A percentile compares a stretch with the other conserved stretches of the same genome.
Evolutionary conservation across 2,888 invertebrate species (phyloP).

Genomic region (Lamellibrachia columna): DNA sequence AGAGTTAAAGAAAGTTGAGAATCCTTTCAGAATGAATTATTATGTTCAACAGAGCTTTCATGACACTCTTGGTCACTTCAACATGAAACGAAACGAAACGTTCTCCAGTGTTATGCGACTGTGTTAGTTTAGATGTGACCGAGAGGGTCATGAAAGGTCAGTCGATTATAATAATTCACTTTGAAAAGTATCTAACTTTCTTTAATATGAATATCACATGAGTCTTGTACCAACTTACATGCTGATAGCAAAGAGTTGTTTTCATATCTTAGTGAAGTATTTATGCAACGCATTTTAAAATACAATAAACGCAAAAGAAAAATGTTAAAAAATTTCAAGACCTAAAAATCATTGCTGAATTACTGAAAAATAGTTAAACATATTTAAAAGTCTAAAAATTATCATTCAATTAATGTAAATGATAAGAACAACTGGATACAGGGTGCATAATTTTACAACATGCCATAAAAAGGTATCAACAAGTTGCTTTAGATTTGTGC

Average conservation of each 20-base stretch:
- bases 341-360: not conserved
- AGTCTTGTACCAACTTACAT: not conserved
- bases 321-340: slow-evolving; percentile 17
- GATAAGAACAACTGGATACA: not conserved
- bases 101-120: too few relatives aligned
- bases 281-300: not conserved
- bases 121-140: too few relatives aligned
- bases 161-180: not conserved
- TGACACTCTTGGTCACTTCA: too few relatives aligned
- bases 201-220: not conserved
- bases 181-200: not conserved
- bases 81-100: too few relatives aligned
- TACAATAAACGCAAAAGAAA: slow-evolving; percentile 17
- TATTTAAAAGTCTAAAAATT: not conserved
- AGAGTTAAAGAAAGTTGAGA: not conserved
- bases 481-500: not conserved
- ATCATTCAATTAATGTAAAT: slow-evolving; percentile 18
- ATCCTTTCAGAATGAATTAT: not conserved
- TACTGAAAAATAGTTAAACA: slow-evolving; percentile 7
- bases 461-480: not conserved
- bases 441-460: not conserved
- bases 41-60: too few relatives aligned
- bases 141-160: too few relatives aligned
- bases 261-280: not conserved
- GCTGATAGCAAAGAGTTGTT: not conserved